Conservation (phyloP, 2,888 invertebrate species). For the Sphaerophoria taeniata region DNA sequence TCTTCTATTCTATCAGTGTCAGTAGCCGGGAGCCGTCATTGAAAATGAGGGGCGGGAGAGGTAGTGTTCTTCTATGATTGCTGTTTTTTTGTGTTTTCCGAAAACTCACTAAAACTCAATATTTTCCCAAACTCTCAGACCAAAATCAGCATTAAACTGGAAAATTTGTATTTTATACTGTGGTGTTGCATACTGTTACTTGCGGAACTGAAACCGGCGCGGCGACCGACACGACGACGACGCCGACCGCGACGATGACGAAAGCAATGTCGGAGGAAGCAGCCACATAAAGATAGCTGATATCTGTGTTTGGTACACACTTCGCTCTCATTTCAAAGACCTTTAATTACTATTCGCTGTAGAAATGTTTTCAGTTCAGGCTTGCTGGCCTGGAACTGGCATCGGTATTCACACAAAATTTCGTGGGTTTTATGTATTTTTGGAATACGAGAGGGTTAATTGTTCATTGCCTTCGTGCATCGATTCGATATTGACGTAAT, state of each 20-base stretch:
- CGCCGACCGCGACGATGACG: constrained; percentile 8
- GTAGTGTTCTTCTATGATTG: neutral
- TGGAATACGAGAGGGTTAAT: constrained; percentile 16
- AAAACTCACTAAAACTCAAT: constrained; percentile 49
- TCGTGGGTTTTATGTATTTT: constrained; percentile 61
- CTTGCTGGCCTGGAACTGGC: constrained; percentile 9
- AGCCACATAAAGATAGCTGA: constrained; percentile 31
- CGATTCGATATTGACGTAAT: too few relatives aligned
- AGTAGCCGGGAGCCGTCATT: too few relatives aligned
- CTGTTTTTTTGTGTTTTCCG: constrained; percentile 11
- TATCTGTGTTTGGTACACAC: neutral
- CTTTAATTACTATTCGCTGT: constrained; percentile 71
- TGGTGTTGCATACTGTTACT: neutral
- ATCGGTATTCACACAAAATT: constrained; percentile 18
- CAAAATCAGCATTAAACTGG: constrained; percentile 53
- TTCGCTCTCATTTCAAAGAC: constrained; percentile 50
- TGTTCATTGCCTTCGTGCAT: too few relatives aligned
- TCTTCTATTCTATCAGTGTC: constrained; percentile 16
- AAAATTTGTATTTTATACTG: constrained; percentile 19
- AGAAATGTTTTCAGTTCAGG: constrained; percentile 45
- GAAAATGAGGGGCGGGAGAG: too few relatives aligned
- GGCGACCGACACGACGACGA: neutral
- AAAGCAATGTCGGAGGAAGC: constrained; percentile 19
- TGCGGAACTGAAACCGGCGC: neutral
- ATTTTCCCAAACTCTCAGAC: constrained; percentile 41